Conservation (phyloP, 2,113 vertebrate species). For the Xiphias gladius region DNA sequence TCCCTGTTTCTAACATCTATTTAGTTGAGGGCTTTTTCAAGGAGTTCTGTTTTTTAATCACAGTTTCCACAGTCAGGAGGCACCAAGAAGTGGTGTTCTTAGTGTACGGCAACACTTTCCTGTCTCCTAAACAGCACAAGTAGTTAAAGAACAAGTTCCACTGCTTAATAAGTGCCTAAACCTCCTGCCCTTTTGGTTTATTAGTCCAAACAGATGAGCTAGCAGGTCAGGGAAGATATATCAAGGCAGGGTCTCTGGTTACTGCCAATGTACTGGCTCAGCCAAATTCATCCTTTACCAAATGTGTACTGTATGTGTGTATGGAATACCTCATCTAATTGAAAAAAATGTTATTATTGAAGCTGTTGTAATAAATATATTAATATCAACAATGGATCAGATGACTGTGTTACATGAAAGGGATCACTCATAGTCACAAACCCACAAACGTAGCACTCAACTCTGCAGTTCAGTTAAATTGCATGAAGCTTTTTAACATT, state of each 20-base stretch:
- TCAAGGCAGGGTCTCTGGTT: conserved; percentile 40
- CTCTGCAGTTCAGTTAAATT: not conserved
- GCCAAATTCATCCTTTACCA: not conserved
- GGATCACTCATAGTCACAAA: not conserved
- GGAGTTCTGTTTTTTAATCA: conserved; percentile 9
- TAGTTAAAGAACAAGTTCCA: conserved; percentile 66
- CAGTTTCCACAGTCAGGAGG: not conserved
- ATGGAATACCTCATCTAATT: not conserved
- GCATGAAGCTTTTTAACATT: not conserved
- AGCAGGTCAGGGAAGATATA: conserved; percentile 53
- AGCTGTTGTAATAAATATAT: not conserved
- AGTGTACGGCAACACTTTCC: conserved; percentile 26
- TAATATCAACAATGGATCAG: not conserved
- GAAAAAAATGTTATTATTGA: not conserved
- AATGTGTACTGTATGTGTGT: not conserved
- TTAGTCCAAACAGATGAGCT: conserved; percentile 71
- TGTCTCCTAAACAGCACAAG: conserved; percentile 51
- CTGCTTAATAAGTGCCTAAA: conserved; percentile 73
- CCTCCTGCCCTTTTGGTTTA: conserved; percentile 73
- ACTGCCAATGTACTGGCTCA: conserved; percentile 8
- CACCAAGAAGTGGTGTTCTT: not conserved
- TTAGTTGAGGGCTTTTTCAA: not conserved
- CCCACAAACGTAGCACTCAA: not conserved
- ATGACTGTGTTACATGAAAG: not conserved
- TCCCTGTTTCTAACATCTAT: not conserved